Evolutionary conservation across 2,113 vertebrate genomes (phyloP).

Genomic region (Ophiodon elongatus): DNA sequence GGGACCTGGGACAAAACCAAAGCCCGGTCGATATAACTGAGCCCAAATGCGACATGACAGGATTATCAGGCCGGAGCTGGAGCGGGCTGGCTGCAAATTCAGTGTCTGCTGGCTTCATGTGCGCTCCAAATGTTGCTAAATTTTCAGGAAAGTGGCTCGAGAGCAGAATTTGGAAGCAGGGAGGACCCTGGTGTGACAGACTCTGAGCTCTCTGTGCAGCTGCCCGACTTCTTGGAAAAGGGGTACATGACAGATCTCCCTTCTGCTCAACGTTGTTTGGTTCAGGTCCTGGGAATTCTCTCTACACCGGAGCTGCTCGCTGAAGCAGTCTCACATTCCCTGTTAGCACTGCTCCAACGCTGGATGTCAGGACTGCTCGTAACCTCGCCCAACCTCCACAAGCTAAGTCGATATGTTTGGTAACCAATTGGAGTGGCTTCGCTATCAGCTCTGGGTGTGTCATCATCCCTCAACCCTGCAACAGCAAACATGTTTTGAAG

Average conservation of each 20-base stretch:
- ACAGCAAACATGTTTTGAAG: background rate
- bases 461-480: background rate
- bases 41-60: conserved; percentile 40
- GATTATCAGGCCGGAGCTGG: conserved; percentile 18
- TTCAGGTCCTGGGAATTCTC: conserved; percentile 21
- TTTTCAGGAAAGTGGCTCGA: conserved; percentile 13
- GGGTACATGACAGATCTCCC: conserved; percentile 8
- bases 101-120: conserved; percentile 2
- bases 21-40: background rate
- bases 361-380: conserved; percentile 14
- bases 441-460: background rate
- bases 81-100: conserved; percentile 16
- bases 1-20: conserved; percentile 15
- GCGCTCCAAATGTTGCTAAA: conserved; percentile 36
- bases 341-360: background rate
- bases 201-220: conserved; percentile 11
- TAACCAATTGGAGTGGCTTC: background rate
- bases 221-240: conserved; percentile 20
- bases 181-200: conserved; percentile 9
- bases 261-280: conserved; percentile 7
- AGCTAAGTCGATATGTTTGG: background rate
- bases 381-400: background rate
- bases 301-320: conserved; percentile 2
- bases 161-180: conserved; percentile 32
- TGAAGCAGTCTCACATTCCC: background rate